Percentiles rank a stretch among this genome's conserved stretches.
phyloP scores from a whole-genome alignment of 1,140 invertebrate genomes.

The Dryas iulia region DNA sequence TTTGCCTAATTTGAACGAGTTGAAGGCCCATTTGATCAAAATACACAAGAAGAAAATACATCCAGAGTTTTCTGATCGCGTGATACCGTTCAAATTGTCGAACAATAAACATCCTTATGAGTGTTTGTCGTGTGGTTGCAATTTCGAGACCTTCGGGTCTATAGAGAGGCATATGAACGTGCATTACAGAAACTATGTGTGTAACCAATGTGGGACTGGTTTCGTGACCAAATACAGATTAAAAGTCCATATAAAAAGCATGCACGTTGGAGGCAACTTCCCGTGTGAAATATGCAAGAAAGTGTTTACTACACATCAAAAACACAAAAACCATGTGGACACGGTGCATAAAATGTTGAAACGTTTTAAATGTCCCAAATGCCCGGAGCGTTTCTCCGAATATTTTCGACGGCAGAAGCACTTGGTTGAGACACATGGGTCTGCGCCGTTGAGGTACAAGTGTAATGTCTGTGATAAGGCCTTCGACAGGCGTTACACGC shows the following conservation, averaged over 20 bases:
- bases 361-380: conserved; percentile 64
- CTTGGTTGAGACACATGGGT: conserved; percentile 56
- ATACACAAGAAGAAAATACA: conserved; percentile 56
- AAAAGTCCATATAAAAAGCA: conserved; percentile 65
- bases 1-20: conserved; percentile 49
- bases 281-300: conserved; percentile 64
- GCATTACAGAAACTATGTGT: conserved; percentile 68
- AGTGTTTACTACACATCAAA: conserved; percentile 55
- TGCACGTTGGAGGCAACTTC: conserved; percentile 54
- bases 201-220: conserved; percentile 65
- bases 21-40: conserved; percentile 58
- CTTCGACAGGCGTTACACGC: conserved; percentile 59
- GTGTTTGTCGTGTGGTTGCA: conserved; percentile 62
- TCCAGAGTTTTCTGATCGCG: conserved; percentile 50
- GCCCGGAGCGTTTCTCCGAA: conserved; percentile 61
- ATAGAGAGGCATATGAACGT: conserved; percentile 72
- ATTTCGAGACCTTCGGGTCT: conserved; percentile 65
- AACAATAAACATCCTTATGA: conserved; percentile 40
- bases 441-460: conserved; percentile 56
- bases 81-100: conserved; percentile 62
- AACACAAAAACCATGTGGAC: conserved; percentile 62
- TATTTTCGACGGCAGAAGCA: conserved; percentile 67
- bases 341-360: conserved; percentile 64
- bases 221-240: conserved; percentile 66
- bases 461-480: conserved; percentile 67